Conservation (phyloP, 2,113 vertebrate species). For the Phocoena sinus region DNA sequence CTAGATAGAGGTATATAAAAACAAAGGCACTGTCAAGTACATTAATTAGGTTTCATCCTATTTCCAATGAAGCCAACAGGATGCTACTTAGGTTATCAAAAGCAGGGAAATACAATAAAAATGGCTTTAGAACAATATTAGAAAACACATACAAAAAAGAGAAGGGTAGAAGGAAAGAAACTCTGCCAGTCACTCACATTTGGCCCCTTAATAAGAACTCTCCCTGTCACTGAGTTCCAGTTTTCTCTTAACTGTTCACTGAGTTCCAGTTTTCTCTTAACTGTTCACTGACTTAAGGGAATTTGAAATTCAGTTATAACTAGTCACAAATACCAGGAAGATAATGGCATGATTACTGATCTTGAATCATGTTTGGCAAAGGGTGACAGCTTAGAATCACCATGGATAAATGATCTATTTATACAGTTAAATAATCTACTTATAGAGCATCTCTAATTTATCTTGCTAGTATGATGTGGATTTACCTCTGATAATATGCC, state of each 20-base stretch:
- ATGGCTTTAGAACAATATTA: not conserved
- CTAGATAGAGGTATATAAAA: not conserved
- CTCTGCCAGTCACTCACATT: not conserved
- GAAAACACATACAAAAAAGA: not conserved
- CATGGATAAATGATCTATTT: not conserved
- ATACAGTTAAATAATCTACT: not conserved
- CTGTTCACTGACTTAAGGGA: not conserved
- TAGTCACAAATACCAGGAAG: not conserved
- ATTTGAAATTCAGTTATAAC: not conserved
- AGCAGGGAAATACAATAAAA: not conserved
- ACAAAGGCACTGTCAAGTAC: not conserved
- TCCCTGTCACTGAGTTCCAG: not conserved
- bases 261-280: not conserved
- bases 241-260: not conserved
- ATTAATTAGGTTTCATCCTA: not conserved
- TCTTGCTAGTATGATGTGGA: not conserved
- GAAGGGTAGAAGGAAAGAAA: not conserved
- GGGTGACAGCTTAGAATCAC: not conserved
- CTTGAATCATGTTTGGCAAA: not conserved
- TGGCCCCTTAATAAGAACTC: not conserved
- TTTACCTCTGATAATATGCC: slow-evolving; percentile 71
- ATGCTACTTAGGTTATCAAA: not conserved
- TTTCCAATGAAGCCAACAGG: not conserved
- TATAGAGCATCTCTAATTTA: not conserved
- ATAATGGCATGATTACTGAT: not conserved